Base-by-base conservation (phyloP, 2,888 invertebrate genomes). In the Plagiodera versicolora region DNA sequence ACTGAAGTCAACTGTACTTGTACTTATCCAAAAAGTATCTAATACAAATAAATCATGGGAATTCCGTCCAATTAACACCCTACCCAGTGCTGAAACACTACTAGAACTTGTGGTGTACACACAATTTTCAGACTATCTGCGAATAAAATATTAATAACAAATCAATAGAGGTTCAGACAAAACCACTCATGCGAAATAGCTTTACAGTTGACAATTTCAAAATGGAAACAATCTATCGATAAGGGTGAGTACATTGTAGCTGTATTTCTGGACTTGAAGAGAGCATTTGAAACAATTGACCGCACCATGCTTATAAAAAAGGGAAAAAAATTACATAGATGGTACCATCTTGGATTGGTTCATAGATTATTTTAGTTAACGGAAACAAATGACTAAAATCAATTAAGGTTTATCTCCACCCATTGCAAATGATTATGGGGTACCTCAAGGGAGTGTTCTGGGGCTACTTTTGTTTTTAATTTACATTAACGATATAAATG, bases 231-330 rank as follows among this genome's bases (percentile, higher is more conserved):
- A n/a, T 19, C n/a, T 19, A 49, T 56, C 18, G 32, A 32, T 39
- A 56, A 49, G 20, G 54, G 55, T n/a, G 47, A 47, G 35, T 56
- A 44, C 17, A 49, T 32, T 39, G 56, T 56, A 28, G 49, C 56
- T 32, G 56, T 56, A 39, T 56, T 49, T 32, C 24, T 56, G 24
- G 19, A 56, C 17, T 32, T 49, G 8, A 47, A 48, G 32, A 20
- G 48, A 28, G 48, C 48, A n/a, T 56, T 56, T 56, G 56, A 56
- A 56, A 56, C 44, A 19, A 48, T 20, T 14, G 48, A 48, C 48
- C 20, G 48, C 48, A 48, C 48, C 20, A 48, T 48, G 24, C 48
- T 48, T 20, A 48, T 48, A 2, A 48, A 48, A 48, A 48, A 48
- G 24, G 19, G n/a, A 48, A 48, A 48, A 48, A 48, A 48, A 48